A percentile compares a stretch with the other conserved stretches of the same genome.
Conservation (phyloP, 2,888 invertebrate genomes). For the Archips xylosteana region DNA sequence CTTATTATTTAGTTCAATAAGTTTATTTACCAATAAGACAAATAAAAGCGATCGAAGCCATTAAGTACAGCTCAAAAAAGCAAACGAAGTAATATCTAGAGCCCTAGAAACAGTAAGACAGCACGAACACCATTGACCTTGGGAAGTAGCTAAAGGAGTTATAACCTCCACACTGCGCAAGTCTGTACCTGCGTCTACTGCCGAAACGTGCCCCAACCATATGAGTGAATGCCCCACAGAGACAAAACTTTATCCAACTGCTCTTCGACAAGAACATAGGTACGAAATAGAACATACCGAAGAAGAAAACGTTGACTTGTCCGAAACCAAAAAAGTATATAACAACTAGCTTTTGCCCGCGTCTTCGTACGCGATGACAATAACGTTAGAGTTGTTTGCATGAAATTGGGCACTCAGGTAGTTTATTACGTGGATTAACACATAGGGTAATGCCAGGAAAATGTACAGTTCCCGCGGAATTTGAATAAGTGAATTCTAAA, state of each 20-base stretch:
- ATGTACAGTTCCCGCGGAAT: no score
- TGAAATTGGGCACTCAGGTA: no score
- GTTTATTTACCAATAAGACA: neutral
- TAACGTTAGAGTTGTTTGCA: no score
- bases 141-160: constrained; percentile 1
- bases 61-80: neutral
- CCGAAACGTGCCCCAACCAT: neutral
- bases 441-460: no score
- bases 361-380: no score
- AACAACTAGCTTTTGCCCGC: no score
- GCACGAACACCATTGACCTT: constrained; percentile 7
- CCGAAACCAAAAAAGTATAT: no score
- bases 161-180: neutral
- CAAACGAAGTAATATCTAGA: neutral
- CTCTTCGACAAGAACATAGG: neutral
- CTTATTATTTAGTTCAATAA: neutral
- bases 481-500: no score
- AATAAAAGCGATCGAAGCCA: neutral
- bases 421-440: no score
- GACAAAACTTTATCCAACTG: neutral
- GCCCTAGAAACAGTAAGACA: neutral
- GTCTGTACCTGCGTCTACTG: neutral
- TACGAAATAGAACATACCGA: neutral
- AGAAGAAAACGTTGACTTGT: neutral
- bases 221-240: constrained; percentile 1